Evolutionary conservation across 2,797 vertebrate genomes (phyloP).

Genomic region (Threskiornis aethiopicus): DNA sequence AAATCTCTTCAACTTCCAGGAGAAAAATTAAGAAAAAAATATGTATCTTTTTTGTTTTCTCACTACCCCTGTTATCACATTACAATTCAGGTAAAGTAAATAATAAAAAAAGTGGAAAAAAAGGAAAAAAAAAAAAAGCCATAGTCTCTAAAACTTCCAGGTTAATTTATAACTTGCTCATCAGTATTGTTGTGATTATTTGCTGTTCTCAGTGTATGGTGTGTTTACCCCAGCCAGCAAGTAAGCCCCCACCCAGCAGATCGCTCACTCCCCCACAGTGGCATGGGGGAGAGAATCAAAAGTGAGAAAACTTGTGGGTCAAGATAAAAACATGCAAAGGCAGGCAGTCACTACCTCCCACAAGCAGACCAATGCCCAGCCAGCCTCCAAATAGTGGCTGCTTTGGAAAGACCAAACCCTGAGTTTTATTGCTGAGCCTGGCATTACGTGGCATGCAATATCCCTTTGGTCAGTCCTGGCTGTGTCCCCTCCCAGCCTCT

Average conservation of each 20-base stretch:
- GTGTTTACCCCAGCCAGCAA: not conserved
- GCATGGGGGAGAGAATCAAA: not conserved
- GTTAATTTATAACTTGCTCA: not conserved
- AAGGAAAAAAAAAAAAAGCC: not conserved
- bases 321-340: not conserved
- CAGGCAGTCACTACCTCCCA: not conserved
- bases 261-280: not conserved
- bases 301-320: not conserved
- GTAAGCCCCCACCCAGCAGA: not conserved
- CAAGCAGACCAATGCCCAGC: not conserved
- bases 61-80: not conserved
- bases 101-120: not conserved
- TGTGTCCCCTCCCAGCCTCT: not conserved
- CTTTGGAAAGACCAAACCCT: no score
- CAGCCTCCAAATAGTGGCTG: not conserved
- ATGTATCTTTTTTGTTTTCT: rapidly evolving
- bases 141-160: not conserved
- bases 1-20: not conserved
- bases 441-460: rapidly evolving
- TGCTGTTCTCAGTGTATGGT: not conserved
- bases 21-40: not conserved
- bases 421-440: not conserved
- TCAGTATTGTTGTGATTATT: not conserved
- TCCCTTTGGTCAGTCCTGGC: not conserved
- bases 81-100: not conserved